These are phyloP conservation scores for Petrolisthes cinctipes DNA, from an alignment of 2,888 invertebrate genomes.

Conservation along the genomic window DNA sequence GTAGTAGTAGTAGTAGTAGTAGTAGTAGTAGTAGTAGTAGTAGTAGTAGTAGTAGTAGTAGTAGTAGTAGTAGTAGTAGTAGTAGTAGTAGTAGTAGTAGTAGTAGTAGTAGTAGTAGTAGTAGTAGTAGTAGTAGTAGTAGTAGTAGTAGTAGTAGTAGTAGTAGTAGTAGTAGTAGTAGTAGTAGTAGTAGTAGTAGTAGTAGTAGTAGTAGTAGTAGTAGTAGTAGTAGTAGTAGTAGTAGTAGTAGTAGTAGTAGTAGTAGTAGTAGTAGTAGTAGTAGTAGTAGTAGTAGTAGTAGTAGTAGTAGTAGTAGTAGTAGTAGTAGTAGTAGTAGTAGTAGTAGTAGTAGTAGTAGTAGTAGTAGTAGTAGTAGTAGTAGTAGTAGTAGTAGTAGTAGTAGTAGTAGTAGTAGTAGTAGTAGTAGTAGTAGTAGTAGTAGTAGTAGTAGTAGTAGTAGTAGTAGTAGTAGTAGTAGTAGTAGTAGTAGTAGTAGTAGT, in stretches of 20 bases:
- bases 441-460: background rate
- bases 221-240: conserved; percentile 3
- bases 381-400: no score
- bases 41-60: conserved; percentile 34
- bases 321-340: no score
- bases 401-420: no score
- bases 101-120: conserved; percentile 26
- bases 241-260: conserved; percentile 3
- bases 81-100: conserved; percentile 26
- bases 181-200: conserved; percentile 4
- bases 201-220: background rate
- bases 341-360: no score
- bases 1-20: conserved; percentile 37
- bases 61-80: conserved; percentile 26
- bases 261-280: background rate
- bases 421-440: background rate
- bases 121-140: conserved; percentile 26
- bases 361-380: no score
- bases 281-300: background rate
- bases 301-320: no score
- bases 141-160: conserved; percentile 26
- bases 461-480: background rate
- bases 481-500: background rate
- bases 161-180: conserved; percentile 24
- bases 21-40: conserved; percentile 35